Percentiles rank a stretch among this genome's conserved stretches.
Conservation (phyloP, 2,113 vertebrate species). For the Sigmodon hispidus region DNA sequence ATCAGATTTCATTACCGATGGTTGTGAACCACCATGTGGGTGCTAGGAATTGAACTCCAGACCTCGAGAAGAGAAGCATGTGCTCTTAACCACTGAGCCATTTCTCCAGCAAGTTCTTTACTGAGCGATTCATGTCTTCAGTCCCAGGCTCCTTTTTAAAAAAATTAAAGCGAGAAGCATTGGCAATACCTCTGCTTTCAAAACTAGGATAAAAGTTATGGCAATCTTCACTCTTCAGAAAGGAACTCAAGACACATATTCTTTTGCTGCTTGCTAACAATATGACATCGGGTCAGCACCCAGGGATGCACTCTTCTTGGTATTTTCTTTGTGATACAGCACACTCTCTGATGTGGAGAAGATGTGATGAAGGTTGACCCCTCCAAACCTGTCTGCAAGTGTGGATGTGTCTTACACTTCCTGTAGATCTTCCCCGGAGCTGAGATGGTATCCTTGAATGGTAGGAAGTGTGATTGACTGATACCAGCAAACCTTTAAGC, state of each 20-base stretch:
- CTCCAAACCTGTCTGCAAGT: background rate
- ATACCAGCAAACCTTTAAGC: background rate
- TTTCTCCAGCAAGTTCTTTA: background rate
- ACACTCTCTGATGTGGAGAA: background rate
- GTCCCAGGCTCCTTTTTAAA: background rate
- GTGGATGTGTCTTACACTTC: rapidly evolving
- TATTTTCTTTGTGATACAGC: background rate
- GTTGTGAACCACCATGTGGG: too few species aligned
- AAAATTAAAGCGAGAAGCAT: background rate
- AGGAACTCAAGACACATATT: background rate
- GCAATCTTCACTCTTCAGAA: background rate
- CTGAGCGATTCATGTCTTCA: background rate
- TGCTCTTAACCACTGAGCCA: too few species aligned
- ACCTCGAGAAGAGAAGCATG: too few species aligned
- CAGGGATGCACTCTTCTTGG: background rate
- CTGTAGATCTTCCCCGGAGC: background rate
- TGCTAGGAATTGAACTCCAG: too few species aligned
- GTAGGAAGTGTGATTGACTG: background rate
- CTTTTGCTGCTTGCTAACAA: background rate
- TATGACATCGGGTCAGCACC: background rate
- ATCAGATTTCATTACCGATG: too few species aligned
- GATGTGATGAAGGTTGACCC: background rate
- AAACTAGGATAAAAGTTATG: background rate
- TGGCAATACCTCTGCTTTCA: background rate
- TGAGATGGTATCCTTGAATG: background rate